Evolutionary conservation across 2,888 invertebrate genomes (phyloP).

Genomic region (Zaprionus bogoriensis): DNA sequence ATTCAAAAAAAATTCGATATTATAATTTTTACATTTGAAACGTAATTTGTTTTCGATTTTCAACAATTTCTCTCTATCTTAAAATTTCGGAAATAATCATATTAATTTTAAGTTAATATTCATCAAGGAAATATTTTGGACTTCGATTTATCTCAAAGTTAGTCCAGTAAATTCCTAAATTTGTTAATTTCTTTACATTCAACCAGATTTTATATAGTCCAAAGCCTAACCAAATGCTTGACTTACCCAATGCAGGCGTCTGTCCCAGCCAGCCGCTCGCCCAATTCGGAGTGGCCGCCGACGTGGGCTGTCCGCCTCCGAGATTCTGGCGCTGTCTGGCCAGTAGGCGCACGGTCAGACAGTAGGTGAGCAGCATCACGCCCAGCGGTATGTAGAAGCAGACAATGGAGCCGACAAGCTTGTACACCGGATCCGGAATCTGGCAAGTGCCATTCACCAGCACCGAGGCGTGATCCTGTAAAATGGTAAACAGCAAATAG

Average conservation of each 20-base stretch:
- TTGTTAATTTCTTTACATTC: no score
- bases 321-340: slow-evolving; percentile 91
- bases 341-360: slow-evolving; percentile 93
- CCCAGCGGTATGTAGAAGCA: slow-evolving; percentile 97
- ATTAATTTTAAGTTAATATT: no score
- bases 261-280: slow-evolving; percentile 90
- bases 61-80: no score
- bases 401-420: slow-evolving; percentile 95
- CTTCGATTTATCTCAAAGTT: no score
- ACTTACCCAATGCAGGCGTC: slow-evolving; percentile 84
- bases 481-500: background rate
- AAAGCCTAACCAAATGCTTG: no score
- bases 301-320: slow-evolving; percentile 81
- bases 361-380: slow-evolving; percentile 98
- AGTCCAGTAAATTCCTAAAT: no score
- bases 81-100: no score
- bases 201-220: no score
- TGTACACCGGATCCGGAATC: slow-evolving; percentile 94
- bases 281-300: slow-evolving; percentile 85
- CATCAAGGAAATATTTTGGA: no score
- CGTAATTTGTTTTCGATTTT: no score
- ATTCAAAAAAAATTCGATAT: no score
- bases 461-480: slow-evolving; percentile 91
- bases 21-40: no score
- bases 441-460: slow-evolving; percentile 92